phyloP scores from a whole-genome alignment of 2,113 vertebrate species.

The Hipposideros armiger region DNA sequence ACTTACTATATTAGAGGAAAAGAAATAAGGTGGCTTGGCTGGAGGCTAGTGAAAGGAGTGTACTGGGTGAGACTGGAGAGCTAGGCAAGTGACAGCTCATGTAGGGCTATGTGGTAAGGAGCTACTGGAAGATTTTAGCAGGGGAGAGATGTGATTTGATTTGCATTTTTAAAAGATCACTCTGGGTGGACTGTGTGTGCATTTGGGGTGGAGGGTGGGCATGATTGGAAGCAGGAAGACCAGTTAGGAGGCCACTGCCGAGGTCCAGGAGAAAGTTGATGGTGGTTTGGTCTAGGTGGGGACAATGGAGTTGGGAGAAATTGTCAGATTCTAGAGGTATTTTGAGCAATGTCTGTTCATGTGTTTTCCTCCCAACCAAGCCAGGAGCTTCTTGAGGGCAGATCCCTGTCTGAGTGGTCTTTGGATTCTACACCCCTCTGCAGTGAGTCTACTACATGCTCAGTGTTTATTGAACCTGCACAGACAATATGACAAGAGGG shows the following conservation, averaged over 20 bases:
- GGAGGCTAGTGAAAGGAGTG: neutral
- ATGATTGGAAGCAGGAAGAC: neutral
- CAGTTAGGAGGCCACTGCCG: neutral
- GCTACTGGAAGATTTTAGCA: neutral
- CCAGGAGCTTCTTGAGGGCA: conserved; percentile 3
- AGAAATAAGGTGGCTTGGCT: neutral
- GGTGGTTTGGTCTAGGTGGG: neutral
- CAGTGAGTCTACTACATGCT: neutral
- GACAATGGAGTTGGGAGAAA: conserved; percentile 19
- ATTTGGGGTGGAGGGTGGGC: accelerated
- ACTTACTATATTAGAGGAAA: neutral
- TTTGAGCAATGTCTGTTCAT: conserved; percentile 47
- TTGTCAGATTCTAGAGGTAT: neutral
- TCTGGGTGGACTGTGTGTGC: neutral
- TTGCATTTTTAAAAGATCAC: conserved; percentile 16
- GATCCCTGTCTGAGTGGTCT: neutral
- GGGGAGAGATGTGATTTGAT: neutral
- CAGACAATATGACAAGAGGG: conserved; percentile 6
- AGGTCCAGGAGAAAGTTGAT: neutral
- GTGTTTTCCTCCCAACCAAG: neutral
- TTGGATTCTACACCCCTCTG: neutral
- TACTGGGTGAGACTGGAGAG: neutral
- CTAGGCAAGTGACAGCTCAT: neutral
- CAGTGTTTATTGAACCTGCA: neutral
- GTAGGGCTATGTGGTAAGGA: neutral